These are phyloP conservation scores for Nasua narica DNA, from an alignment of 2,797 vertebrate genomes.

Conservation along the genomic window DNA sequence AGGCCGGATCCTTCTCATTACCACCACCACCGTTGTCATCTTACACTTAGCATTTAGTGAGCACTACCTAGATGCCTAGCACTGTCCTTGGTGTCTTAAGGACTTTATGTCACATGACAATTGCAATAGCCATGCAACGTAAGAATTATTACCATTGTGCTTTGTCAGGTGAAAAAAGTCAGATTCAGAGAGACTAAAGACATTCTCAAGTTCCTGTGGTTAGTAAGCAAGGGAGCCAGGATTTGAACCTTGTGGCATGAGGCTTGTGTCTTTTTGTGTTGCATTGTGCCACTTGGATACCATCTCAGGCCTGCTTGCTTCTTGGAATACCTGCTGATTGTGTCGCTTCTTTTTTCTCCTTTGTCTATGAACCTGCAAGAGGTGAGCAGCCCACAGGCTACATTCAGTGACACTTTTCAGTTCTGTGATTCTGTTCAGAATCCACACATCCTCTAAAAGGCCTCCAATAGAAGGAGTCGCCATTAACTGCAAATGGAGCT, in stretches of 20 bases:
- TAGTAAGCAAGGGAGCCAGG: neutral
- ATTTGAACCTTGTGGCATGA: neutral
- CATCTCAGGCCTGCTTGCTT: neutral
- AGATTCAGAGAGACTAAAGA: neutral
- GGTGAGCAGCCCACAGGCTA: constrained; percentile 46
- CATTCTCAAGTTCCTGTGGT: neutral
- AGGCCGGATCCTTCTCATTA: neutral
- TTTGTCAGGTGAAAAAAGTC: neutral
- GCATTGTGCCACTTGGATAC: neutral
- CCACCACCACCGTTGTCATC: neutral
- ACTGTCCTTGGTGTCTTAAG: neutral
- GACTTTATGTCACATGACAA: neutral
- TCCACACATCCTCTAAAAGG: constrained; percentile 55
- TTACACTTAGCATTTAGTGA: neutral
- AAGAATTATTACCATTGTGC: neutral
- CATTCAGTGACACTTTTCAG: constrained; percentile 57
- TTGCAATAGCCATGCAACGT: neutral
- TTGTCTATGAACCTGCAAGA: constrained; percentile 51
- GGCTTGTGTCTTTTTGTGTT: neutral
- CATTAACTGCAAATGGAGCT: constrained; percentile 73
- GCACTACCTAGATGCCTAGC: neutral
- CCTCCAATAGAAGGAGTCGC: constrained; percentile 61
- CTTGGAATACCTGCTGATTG: constrained; percentile 45
- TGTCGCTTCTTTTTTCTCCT: constrained; percentile 47
- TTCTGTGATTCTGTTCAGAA: constrained; percentile 55